Evolutionary conservation across 2,797 vertebrate genomes (phyloP).

Genomic region (Fratercula arctica): DNA sequence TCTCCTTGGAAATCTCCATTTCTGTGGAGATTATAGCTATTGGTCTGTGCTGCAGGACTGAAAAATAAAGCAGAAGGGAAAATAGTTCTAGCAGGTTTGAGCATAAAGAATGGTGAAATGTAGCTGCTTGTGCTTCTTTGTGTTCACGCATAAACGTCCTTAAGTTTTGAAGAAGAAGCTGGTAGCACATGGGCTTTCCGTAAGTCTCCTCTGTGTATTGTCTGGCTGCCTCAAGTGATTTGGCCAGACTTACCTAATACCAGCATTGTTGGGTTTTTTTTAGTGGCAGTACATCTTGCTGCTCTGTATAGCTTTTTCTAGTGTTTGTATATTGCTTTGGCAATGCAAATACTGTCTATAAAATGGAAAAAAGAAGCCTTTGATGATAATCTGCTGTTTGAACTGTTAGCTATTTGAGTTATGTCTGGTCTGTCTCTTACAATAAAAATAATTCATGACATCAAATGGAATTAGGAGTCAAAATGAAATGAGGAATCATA

Average conservation of each 20-base stretch:
- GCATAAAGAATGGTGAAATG: not conserved
- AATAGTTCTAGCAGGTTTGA: not conserved
- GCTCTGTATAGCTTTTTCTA: not conserved
- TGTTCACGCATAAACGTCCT: accelerated
- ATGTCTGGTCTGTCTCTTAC: not conserved
- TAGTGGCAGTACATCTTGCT: not conserved
- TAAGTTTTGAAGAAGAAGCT: not conserved
- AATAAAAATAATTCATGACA: not conserved
- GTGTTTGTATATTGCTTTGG: not conserved
- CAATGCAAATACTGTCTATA: not conserved
- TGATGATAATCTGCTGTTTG: not conserved
- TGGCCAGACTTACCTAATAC: not conserved
- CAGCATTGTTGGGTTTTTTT: accelerated
- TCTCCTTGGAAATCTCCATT: not conserved
- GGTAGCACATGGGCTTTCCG: not conserved
- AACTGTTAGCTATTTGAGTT: not conserved
- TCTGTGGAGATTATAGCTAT: not conserved
- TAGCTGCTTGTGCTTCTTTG: not conserved
- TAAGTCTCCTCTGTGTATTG: not conserved
- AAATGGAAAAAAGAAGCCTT: not conserved
- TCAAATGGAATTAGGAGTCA: not conserved
- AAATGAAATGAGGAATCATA: not conserved
- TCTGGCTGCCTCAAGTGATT: not conserved
- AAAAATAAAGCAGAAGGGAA: not conserved
- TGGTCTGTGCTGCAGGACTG: not conserved